Conservation (phyloP, 1,140 invertebrate species). For the Drosophila gunungcola region DNA sequence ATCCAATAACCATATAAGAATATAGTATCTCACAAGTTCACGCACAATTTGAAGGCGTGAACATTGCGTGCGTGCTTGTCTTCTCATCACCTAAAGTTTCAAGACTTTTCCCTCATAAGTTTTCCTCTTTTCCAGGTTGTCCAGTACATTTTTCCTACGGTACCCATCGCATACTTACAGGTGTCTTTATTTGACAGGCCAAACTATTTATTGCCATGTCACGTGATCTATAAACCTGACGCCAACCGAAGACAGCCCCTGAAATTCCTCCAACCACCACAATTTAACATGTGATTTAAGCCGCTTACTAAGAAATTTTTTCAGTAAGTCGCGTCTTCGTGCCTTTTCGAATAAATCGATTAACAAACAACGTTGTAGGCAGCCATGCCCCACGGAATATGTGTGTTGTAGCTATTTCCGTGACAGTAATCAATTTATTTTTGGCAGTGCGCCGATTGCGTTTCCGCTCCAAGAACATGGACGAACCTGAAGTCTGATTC, state of each 20-base stretch:
- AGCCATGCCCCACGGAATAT: slow-evolving; percentile 12
- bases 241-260: slow-evolving; percentile 27
- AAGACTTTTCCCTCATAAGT: background rate
- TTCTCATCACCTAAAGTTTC: slow-evolving; percentile 13
- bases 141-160: background rate
- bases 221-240: slow-evolving; percentile 71
- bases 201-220: slow-evolving; percentile 78
- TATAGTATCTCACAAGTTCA: slow-evolving; percentile 19
- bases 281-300: slow-evolving; percentile 50
- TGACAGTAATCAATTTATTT: slow-evolving; percentile 85
- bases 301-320: slow-evolving; percentile 63
- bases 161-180: slow-evolving; percentile 41
- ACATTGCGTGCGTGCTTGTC: slow-evolving; percentile 39
- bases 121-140: background rate
- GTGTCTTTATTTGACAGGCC: slow-evolving; percentile 79
- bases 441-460: slow-evolving; percentile 81
- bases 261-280: background rate
- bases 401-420: slow-evolving; percentile 72
- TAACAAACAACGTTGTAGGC: slow-evolving; percentile 71
- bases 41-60: slow-evolving; percentile 42
- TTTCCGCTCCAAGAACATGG: slow-evolving; percentile 63
- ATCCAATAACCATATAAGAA: background rate
- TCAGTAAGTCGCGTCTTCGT: slow-evolving; percentile 41
- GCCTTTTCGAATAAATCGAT: slow-evolving; percentile 64
- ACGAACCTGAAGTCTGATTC: slow-evolving; percentile 40